Conservation (phyloP, 2,888 invertebrate species). For the Lumbricus terrestris region DNA sequence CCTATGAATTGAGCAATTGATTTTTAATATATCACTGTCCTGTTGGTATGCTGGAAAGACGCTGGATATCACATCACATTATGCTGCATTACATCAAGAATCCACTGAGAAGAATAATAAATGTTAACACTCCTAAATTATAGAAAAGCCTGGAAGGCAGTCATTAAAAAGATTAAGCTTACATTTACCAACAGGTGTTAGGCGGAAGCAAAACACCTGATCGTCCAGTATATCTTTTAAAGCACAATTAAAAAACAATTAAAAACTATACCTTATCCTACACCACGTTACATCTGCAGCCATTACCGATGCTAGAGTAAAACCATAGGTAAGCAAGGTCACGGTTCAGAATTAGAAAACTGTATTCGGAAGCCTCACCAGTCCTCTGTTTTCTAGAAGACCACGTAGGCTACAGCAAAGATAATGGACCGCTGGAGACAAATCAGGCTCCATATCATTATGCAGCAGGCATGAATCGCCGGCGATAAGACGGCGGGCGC, state of each 20-base stretch:
- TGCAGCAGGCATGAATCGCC: neutral
- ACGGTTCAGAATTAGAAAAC: neutral
- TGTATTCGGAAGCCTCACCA: neutral
- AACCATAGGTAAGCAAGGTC: neutral
- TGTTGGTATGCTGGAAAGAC: neutral
- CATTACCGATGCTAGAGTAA: no score
- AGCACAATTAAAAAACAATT: neutral
- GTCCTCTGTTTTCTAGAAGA: neutral
- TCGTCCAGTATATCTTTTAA: neutral
- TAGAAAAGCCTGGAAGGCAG: neutral
- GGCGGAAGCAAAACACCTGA: neutral
- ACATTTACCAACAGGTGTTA: neutral
- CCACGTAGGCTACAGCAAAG: neutral
- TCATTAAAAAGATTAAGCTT: neutral
- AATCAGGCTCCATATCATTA: slow-evolving; percentile 3
- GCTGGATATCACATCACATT: neutral
- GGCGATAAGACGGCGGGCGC: neutral
- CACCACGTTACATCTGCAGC: no score
- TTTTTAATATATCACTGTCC: no score
- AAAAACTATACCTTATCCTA: neutral
- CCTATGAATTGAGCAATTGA: no score
- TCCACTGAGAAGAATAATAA: neutral
- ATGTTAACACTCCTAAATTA: slow-evolving; percentile 3
- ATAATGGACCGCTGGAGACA: slow-evolving; percentile 3
- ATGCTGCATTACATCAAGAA: neutral